These are phyloP conservation scores for Nipponacmea schrenckii DNA, from an alignment of 2,888 invertebrate species.

Conservation along the genomic window DNA sequence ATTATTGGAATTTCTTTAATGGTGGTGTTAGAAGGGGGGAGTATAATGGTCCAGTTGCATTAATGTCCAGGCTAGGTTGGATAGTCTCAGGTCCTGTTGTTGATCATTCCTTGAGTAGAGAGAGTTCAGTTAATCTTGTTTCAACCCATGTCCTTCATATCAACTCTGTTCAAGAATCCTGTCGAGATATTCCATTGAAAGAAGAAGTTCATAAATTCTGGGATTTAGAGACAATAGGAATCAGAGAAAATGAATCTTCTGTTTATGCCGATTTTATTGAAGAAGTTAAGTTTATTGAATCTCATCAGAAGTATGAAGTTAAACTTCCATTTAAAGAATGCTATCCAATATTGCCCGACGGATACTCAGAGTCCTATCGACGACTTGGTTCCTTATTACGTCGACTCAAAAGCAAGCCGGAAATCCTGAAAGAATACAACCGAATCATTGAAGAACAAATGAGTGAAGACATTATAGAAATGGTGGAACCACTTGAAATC, in stretches of 20 bases:
- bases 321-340: not conserved
- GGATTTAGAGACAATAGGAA: conserved; percentile 1
- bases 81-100: not conserved
- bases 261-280: not conserved
- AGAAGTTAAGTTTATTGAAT: not conserved
- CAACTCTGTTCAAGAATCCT: not conserved
- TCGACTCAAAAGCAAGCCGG: too few species aligned
- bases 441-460: too few species aligned
- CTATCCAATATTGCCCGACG: not conserved
- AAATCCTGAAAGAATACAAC: too few species aligned
- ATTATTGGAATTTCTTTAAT: conserved; percentile 5
- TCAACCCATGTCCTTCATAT: not conserved
- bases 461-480: too few species aligned
- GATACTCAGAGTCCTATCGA: not conserved
- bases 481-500: too few species aligned
- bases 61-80: not conserved
- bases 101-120: not conserved
- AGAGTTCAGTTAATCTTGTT: not conserved
- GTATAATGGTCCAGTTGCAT: not conserved
- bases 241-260: not conserved
- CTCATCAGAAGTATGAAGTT: not conserved
- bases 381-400: too few species aligned
- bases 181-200: too few species aligned
- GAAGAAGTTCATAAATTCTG: not conserved
- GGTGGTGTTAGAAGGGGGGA: not conserved